Percentiles rank a stretch among this genome's conserved stretches.
Conservation (phyloP, 2,888 invertebrate species). For the Criorhina ranunculi region DNA sequence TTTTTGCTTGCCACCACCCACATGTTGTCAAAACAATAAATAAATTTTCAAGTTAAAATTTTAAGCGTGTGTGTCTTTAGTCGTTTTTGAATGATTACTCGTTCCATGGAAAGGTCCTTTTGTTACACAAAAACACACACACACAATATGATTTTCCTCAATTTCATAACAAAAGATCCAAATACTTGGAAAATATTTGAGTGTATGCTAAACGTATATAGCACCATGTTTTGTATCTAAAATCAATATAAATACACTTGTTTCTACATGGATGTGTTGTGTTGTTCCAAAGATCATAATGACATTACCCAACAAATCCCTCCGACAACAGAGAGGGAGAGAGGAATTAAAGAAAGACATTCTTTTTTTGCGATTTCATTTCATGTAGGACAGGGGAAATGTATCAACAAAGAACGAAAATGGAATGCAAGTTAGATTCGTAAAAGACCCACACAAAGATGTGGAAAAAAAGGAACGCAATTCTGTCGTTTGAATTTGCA, state of each 20-base stretch:
- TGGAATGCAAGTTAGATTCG: no score
- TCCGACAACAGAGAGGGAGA: slow-evolving; percentile 10
- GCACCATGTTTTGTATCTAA: background rate
- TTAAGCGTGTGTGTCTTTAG: no score
- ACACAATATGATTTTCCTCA: background rate
- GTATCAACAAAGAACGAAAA: no score
- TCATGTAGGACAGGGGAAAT: background rate
- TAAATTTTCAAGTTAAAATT: background rate
- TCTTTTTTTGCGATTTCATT: slow-evolving; percentile 3
- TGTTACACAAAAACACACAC: background rate
- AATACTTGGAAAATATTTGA: background rate
- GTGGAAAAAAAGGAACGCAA: background rate
- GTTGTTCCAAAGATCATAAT: slow-evolving; percentile 26
- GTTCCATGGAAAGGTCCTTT: background rate
- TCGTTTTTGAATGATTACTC: slow-evolving; percentile 1
- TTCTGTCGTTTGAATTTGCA: slow-evolving; percentile 1
- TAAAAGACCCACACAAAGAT: no score
- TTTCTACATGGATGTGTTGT: background rate
- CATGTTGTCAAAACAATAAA: slow-evolving; percentile 1
- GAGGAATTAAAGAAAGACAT: background rate
- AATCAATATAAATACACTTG: slow-evolving; percentile 38
- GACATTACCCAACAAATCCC: slow-evolving; percentile 35
- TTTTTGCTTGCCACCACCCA: background rate
- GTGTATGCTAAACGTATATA: slow-evolving; percentile 9
- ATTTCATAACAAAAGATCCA: background rate